Evolutionary conservation across 2,113 vertebrate species (phyloP).

Genomic region (Tetrax tetrax): DNA sequence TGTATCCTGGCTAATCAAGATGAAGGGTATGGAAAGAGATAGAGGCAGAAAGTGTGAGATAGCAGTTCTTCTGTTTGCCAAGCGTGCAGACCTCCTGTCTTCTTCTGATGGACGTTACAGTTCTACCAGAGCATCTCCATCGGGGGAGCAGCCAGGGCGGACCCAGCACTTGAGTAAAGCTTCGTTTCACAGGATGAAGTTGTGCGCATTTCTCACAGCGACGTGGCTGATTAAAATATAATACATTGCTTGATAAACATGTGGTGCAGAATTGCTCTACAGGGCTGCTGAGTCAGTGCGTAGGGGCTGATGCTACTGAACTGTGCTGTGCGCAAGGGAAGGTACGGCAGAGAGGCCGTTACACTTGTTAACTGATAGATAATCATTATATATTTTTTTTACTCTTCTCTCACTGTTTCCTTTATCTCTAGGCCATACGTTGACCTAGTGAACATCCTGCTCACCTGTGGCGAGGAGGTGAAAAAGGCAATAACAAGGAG

Average conservation of each 20-base stretch:
- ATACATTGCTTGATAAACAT: not conserved
- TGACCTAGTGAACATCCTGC: constrained; percentile 93
- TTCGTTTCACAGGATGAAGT: not conserved
- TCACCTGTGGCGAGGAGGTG: constrained; percentile 93
- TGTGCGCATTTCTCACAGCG: rapidly evolving
- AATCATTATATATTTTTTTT: not conserved
- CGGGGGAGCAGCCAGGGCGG: not conserved
- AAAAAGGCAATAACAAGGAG: constrained; percentile 91
- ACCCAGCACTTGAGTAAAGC: not conserved
- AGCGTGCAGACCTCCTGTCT: not conserved
- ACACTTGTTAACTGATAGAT: not conserved
- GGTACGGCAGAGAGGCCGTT: not conserved
- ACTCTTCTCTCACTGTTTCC: not conserved
- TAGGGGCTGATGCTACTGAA: not conserved
- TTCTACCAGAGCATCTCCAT: not conserved
- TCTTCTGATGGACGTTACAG: not conserved
- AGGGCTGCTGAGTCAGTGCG: not conserved
- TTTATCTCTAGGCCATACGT: constrained; percentile 85
- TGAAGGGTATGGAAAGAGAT: not conserved
- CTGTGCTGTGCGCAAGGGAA: not conserved
- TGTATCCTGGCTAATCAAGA: not conserved
- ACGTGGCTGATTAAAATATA: not conserved
- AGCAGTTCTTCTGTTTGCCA: not conserved
- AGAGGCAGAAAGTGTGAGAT: not conserved
- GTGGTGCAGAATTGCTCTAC: not conserved